These are phyloP conservation scores for Forpus xanthops DNA, from an alignment of 2,797 vertebrate genomes.

Conservation along the genomic window DNA sequence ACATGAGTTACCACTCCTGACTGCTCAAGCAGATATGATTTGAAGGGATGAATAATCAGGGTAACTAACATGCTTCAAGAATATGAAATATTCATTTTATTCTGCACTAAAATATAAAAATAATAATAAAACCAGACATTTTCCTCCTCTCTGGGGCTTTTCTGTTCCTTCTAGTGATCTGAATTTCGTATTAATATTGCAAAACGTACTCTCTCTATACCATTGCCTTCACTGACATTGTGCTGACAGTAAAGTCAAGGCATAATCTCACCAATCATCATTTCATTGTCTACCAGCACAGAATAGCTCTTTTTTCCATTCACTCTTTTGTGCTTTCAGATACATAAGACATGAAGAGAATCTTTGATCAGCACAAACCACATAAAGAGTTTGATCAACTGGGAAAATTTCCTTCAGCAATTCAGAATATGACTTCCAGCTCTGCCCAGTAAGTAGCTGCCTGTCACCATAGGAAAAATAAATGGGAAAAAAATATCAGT, in stretches of 20 bases:
- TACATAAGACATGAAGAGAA: conserved; percentile 40
- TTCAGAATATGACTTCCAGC: conserved; percentile 39
- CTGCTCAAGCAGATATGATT: background rate
- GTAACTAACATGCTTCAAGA: background rate
- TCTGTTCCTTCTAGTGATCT: background rate
- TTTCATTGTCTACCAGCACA: conserved; percentile 56
- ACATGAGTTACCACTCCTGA: background rate
- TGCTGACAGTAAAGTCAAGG: conserved; percentile 49
- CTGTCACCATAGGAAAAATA: background rate
- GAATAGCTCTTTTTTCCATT: conserved; percentile 6
- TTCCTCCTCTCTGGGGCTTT: background rate
- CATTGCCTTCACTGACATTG: conserved; percentile 33
- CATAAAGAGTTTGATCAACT: conserved; percentile 31
- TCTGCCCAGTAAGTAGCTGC: conserved; percentile 28
- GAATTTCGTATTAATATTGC: background rate
- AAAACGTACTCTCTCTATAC: background rate
- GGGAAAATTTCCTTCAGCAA: conserved; percentile 15
- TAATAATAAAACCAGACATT: background rate
- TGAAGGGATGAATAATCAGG: background rate
- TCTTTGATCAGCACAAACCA: conserved; percentile 47
- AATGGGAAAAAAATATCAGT: background rate
- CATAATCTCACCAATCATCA: conserved; percentile 53
- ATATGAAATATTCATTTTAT: background rate
- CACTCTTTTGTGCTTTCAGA: conserved; percentile 30
- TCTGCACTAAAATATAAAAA: conserved; percentile 1